Base-by-base conservation (phyloP, 2,113 vertebrate species). In the Engystomops pustulosus region DNA sequence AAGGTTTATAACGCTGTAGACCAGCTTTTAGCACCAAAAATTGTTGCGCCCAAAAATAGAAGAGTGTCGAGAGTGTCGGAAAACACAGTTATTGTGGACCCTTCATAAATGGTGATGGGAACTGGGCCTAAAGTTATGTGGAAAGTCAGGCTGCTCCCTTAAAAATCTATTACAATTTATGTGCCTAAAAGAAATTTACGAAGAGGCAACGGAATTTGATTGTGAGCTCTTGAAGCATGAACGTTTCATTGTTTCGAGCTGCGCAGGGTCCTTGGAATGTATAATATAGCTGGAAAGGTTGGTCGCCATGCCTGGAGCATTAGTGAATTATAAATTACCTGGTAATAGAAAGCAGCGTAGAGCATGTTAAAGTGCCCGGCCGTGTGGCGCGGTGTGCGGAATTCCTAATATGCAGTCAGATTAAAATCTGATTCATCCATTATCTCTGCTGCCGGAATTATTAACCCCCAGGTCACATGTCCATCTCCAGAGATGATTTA, bases 371-470 rank as follows among this genome's bases (percentile, higher is more conserved):
- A 74, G 44, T 49, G 27, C 25, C 71, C 9, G 44, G 71, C 72
- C 17, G 17, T 36, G 72, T 11, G 3, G 30, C 6, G 47, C 2
- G 27, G 34, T 51, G 72, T 20, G 12, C 72, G 17, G 72, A 53
- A 76, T 76, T 36, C 45, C 72, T 53, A 76, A 76, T 76, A 76
- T 76, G 45, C 72, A 76, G 45, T 49, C 47, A 6, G 72, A 76
- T 51, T 76, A 76, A 76, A 76, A 76, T 76, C 72, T 53, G 45
- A 76, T 76, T 76, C 72, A 76, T 76, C 47, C 72, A 76, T 74
- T 74, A 74, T 76, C 72, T 53, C 45, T 76, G 72, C 72, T 53
- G 45, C 27, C 18, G 47, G 72, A 76, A 76, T 76, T 76, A 76
- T 76, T 76, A 76, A 76, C 72, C 72, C n/a, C 72, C 10, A 47